Evolutionary conservation across 2,113 vertebrate genomes (phyloP).

Genomic region (Microtus richardsoni): DNA sequence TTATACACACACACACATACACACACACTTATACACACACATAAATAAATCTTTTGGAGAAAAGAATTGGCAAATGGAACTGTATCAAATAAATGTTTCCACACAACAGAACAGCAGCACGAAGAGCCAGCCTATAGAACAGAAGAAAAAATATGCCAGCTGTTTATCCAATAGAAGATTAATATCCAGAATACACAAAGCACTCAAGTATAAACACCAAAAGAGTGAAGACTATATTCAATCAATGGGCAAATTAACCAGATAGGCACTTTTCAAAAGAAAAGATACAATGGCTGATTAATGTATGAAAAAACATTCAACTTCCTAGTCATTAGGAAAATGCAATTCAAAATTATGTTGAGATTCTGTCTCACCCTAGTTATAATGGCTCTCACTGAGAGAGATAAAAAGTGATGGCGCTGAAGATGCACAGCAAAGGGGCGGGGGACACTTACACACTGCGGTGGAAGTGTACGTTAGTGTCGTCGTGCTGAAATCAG

Average conservation of each 20-base stretch:
- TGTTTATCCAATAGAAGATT: neutral
- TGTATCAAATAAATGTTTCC: neutral
- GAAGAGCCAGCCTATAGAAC: neutral
- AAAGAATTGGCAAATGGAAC: neutral
- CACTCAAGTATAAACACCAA: neutral
- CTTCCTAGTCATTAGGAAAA: neutral
- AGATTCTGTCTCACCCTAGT: neutral
- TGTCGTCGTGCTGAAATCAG: neutral
- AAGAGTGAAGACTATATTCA: neutral
- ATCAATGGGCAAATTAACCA: neutral
- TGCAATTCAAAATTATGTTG: neutral
- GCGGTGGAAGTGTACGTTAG: too few relatives aligned
- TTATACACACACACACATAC: neutral
- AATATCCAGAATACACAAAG: neutral
- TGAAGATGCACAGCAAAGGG: neutral
- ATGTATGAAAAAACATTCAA: neutral
- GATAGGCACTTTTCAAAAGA: neutral
- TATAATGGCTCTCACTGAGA: neutral
- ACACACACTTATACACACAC: neutral
- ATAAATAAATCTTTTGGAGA: neutral
- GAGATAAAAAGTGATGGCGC: neutral
- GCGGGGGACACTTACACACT: neutral
- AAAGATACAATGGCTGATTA: neutral
- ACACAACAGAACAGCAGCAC: neutral
- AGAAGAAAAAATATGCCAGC: neutral